These are phyloP conservation scores for Spinibarbus caldwelli DNA, from an alignment of 2,797 vertebrate species.

Conservation along the genomic window DNA sequence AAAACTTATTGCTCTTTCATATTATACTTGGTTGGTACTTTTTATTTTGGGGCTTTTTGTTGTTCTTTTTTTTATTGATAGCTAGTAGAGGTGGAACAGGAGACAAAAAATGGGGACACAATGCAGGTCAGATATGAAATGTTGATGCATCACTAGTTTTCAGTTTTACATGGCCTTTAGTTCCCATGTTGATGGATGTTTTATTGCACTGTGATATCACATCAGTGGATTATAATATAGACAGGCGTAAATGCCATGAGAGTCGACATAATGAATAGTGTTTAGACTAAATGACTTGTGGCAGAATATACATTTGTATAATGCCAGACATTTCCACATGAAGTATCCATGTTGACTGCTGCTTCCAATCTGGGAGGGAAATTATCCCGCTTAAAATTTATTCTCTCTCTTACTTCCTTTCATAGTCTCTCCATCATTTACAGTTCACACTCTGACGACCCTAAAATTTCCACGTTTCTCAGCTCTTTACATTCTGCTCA, in stretches of 20 bases:
- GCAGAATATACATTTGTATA: constrained; percentile 3
- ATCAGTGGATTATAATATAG: neutral
- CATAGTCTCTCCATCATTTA: constrained; percentile 10
- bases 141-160: neutral
- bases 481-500: constrained; percentile 26
- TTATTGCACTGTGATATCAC: neutral
- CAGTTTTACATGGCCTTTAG: neutral
- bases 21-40: neutral
- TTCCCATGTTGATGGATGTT: constrained; percentile 2
- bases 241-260: neutral
- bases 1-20: neutral
- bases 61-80: neutral
- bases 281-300: neutral
- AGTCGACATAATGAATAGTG: neutral
- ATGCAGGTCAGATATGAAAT: neutral
- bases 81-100: neutral
- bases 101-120: neutral
- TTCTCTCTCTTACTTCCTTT: neutral
- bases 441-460: constrained; percentile 53
- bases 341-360: neutral
- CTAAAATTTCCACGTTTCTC: constrained; percentile 44
- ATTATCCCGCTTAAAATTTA: neutral
- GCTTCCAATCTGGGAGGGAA: neutral
- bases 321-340: neutral
- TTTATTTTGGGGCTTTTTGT: neutral